Percentiles rank a stretch among this genome's conserved stretches.
These are phyloP conservation scores for Lasioglossum albipes DNA, from an alignment of 1,140 invertebrate species.

Conservation along the genomic window DNA sequence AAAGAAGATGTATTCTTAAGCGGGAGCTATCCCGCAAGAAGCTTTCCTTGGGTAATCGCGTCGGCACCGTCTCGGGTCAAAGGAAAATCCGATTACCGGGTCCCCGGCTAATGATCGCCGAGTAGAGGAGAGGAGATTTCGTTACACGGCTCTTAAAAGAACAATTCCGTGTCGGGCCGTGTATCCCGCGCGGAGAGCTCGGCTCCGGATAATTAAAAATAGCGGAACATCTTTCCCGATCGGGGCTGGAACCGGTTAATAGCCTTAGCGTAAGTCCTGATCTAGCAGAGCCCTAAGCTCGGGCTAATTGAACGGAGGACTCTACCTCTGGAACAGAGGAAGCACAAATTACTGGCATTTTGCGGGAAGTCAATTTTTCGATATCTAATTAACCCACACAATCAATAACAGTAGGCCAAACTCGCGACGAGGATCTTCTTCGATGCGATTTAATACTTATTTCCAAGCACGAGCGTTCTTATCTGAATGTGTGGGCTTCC, in stretches of 20 bases:
- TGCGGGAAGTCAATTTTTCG: no score
- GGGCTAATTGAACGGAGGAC: not conserved
- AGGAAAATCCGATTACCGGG: conserved; percentile 55
- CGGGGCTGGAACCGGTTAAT: not conserved
- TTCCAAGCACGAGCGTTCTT: no score
- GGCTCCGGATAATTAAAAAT: conserved; percentile 30
- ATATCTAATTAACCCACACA: no score
- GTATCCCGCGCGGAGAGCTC: not conserved
- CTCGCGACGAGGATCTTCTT: no score
- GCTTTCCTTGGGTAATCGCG: conserved; percentile 58
- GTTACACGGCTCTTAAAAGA: conserved; percentile 1
- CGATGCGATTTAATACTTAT: no score
- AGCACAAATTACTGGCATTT: no score
- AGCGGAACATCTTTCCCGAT: not conserved
- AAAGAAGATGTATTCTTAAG: conserved; percentile 52
- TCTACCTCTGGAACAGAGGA: no score
- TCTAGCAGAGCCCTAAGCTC: not conserved
- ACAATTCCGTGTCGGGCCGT: conserved; percentile 1
- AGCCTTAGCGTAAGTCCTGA: not conserved
- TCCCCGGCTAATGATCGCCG: conserved; percentile 52
- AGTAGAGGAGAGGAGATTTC: conserved; percentile 25
- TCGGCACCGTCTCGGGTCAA: conserved; percentile 32
- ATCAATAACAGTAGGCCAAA: no score
- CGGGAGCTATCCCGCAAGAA: conserved; percentile 40
- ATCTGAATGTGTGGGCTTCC: no score